Conservation (phyloP, 1,140 invertebrate genomes). For the Drosophila aff. region DNA sequence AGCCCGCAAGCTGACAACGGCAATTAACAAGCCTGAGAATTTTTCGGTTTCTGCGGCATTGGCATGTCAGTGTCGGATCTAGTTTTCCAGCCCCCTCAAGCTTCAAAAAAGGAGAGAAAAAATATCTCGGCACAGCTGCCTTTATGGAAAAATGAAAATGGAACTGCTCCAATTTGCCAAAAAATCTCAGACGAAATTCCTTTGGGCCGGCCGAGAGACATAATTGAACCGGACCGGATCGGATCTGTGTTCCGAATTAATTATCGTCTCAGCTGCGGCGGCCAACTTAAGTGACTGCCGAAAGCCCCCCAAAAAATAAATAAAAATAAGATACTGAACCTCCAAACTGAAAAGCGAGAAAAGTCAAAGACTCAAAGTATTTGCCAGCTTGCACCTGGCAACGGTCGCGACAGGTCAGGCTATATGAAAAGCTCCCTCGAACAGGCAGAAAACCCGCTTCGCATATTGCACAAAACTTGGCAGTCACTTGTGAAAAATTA, state of each 20-base stretch:
- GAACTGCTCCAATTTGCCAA: slow-evolving; percentile 77
- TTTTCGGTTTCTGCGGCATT: slow-evolving; percentile 58
- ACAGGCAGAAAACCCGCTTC: slow-evolving; percentile 49
- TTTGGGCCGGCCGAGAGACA: slow-evolving; percentile 53
- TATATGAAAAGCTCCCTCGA: slow-evolving; percentile 25
- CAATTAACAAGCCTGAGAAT: slow-evolving; percentile 82
- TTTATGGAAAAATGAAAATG: slow-evolving; percentile 54
- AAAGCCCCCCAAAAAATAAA: slow-evolving; percentile 20
- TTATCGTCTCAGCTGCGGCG: slow-evolving; percentile 72
- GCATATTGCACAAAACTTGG: slow-evolving; percentile 79
- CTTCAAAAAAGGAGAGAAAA: slow-evolving; percentile 1
- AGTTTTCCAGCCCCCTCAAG: slow-evolving; percentile 23
- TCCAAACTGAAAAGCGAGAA: slow-evolving; percentile 51
- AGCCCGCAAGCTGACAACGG: slow-evolving; percentile 76
- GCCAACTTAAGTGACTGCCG: slow-evolving; percentile 52
- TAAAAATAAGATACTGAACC: slow-evolving; percentile 29
- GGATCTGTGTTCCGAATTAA: slow-evolving; percentile 70
- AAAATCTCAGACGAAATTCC: slow-evolving; percentile 74
- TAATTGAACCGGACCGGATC: slow-evolving; percentile 76
- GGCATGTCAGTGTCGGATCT: slow-evolving; percentile 63
- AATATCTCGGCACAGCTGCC: slow-evolving; percentile 47
- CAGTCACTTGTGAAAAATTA: slow-evolving; percentile 81
- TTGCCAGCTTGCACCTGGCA: slow-evolving; percentile 73
- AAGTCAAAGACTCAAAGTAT: slow-evolving; percentile 75
- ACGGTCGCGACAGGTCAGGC: slow-evolving; percentile 74